Base-by-base conservation (phyloP, 2,888 invertebrate genomes). In the Leptarthrus brevirostris region DNA sequence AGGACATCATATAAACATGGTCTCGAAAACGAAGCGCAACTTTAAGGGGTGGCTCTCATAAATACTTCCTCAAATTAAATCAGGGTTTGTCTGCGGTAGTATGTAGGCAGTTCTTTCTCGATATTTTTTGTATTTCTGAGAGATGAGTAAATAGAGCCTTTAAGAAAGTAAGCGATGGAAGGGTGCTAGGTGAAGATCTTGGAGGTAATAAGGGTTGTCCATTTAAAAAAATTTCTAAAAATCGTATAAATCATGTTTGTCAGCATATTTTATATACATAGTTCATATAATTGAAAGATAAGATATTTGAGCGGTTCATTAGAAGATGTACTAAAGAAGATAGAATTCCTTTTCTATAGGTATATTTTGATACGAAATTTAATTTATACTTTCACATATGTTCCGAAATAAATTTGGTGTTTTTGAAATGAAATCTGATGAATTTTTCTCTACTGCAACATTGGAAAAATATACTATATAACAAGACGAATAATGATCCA, bases 311-410 rank as follows among this genome's bases (percentile, higher is more conserved):
- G 49, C 10, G 49, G 10, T 10, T 49, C 49, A 2, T 49, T 49
- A 49, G 16, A 40, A 40, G 12, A 40, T 30, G 30, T 30, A 30
- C 5, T 8, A 40, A 40, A 12, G 40, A 40, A 40, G 40, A 12
- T 20, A 10, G 2, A 49, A 49, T 18, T 49, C 49, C 49, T 16
- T 14, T 49, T 3, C 3, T 16, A 49, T 2, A 44, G 44, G 12
- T 44, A 44, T 44, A 44, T 44, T 44, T 44, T 44, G n/a, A 49
- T 49, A 49, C 49, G 5, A 49, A 49, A 49, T 49, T 40, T 49
- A 49, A 16, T 49, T 49, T 20, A 49, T n/a, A 49, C 3, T 49
- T 20, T 16, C n/a, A 49, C 49, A 10, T 49, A 49, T n/a, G n/a
- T n/a, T n/a, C 49, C 18, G 2, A 49, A 49, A 49, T 16, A 49